Conservation (phyloP, 2,888 invertebrate genomes). For the Cataglyphis livida region DNA sequence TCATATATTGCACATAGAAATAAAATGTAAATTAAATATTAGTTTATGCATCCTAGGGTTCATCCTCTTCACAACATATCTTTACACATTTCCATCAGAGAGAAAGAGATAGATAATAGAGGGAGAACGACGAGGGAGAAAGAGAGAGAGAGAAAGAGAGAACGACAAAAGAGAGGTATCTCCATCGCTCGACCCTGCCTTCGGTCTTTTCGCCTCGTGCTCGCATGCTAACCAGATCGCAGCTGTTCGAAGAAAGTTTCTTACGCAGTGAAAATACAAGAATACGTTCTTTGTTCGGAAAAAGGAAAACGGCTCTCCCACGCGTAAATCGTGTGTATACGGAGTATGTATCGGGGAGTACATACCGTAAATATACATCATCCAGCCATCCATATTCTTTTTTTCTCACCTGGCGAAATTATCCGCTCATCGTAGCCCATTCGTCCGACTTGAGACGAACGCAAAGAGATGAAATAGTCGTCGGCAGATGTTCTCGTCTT, state of each 20-base stretch:
- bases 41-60: neutral
- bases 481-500: constrained; percentile 40
- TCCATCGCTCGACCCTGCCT: neutral
- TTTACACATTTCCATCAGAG: neutral
- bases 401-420: neutral
- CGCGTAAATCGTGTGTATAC: neutral
- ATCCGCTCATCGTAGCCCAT: neutral
- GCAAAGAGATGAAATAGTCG: constrained; percentile 46
- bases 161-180: neutral
- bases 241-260: constrained; percentile 78
- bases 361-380: neutral
- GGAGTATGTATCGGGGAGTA: neutral
- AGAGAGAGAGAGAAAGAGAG: neutral
- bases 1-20: neutral
- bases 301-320: neutral
- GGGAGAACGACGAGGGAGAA: neutral
- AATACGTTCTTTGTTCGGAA: neutral
- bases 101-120: neutral
- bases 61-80: neutral
- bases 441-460: neutral
- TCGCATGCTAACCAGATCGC: constrained; percentile 59
- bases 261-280: constrained; percentile 68
- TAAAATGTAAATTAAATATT: neutral
- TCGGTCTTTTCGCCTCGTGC: neutral
- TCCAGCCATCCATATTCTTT: neutral